Evolutionary conservation across 2,888 invertebrate species (phyloP).

Genomic region (Dicyrtomina minuta): DNA sequence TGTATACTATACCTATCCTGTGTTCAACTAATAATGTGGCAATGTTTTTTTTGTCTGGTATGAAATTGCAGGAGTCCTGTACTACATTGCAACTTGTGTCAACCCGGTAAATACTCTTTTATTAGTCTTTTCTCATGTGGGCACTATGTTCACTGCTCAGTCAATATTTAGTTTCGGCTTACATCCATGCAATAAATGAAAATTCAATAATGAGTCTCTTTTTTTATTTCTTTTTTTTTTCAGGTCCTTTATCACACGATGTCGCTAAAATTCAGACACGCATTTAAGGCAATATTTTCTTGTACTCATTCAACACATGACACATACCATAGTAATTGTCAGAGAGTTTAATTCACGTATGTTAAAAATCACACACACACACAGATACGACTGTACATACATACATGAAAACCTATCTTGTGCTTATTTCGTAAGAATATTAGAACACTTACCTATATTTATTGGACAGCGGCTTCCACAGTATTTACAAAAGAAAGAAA

Average conservation of each 20-base stretch:
- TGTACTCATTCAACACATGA: conserved; percentile 48
- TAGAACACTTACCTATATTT: neutral
- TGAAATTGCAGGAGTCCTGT: conserved; percentile 75
- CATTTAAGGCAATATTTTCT: conserved; percentile 74
- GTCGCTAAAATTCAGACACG: conserved; percentile 90
- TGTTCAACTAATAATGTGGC: neutral
- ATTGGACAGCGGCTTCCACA: neutral
- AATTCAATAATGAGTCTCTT: neutral
- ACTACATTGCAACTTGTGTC: conserved; percentile 88
- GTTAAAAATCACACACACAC: no score
- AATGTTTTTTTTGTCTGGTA: neutral
- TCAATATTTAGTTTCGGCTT: no score
- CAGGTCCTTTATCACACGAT: conserved; percentile 71
- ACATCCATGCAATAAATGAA: no score
- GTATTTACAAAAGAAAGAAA: neutral
- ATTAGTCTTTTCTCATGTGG: neutral
- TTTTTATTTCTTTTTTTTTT: conserved; percentile 1
- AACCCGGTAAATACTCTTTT: conserved; percentile 72
- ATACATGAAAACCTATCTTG: no score
- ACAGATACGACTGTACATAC: no score
- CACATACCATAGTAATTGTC: conserved; percentile 43
- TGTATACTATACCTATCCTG: no score
- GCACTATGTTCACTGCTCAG: no score
- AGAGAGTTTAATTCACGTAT: conserved; percentile 25
- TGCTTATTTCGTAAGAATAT: neutral